Evolutionary conservation across 2,113 vertebrate species (phyloP).

Genomic region (Bambusicola thoracicus): DNA sequence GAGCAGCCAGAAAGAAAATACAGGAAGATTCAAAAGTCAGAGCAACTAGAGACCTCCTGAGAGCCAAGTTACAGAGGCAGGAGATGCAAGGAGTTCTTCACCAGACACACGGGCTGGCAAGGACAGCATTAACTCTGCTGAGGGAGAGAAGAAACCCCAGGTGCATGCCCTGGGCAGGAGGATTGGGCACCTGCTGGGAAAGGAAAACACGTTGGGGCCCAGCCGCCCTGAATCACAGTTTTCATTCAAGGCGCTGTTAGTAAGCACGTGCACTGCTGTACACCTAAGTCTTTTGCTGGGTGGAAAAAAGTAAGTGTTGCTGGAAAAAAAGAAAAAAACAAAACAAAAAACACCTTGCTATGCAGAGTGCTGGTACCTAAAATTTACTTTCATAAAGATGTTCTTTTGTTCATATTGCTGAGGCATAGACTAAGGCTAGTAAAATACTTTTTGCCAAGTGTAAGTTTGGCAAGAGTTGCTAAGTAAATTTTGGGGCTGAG

Average conservation of each 20-base stretch:
- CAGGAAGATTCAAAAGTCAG: neutral
- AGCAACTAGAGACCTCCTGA: neutral
- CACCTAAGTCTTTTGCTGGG: neutral
- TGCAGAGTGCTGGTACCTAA: neutral
- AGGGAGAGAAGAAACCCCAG: slow-evolving; percentile 8
- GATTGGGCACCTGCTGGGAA: neutral
- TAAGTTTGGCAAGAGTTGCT: neutral
- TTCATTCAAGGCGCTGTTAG: neutral
- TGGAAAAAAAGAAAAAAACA: neutral
- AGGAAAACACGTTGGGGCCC: neutral
- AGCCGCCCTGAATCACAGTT: neutral
- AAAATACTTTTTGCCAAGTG: neutral
- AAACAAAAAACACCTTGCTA: neutral
- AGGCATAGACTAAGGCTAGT: neutral
- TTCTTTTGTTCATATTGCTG: neutral
- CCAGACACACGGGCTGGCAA: neutral
- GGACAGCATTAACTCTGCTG: neutral
- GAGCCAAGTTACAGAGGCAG: neutral
- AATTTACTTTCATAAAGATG: neutral
- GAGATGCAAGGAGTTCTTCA: neutral
- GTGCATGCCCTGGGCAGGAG: neutral
- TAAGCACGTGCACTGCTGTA: neutral
- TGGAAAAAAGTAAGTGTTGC: neutral
- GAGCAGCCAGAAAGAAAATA: neutral
- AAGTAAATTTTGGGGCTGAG: neutral